Percentiles rank a stretch among this genome's conserved stretches.
Conservation (phyloP, 2,888 invertebrate genomes). For the Lottia gigantea region DNA sequence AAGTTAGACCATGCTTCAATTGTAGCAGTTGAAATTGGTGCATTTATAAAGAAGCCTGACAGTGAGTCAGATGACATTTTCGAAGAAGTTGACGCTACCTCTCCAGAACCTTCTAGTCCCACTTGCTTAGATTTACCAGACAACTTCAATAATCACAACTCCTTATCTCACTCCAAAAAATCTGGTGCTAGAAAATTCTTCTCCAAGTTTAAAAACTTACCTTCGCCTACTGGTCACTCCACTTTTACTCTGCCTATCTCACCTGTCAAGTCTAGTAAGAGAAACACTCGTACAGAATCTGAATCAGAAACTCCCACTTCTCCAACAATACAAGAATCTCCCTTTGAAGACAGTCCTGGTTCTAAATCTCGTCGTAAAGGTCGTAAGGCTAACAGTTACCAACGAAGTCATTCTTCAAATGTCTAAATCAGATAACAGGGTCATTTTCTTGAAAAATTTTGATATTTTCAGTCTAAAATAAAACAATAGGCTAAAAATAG, state of each 20-base stretch:
- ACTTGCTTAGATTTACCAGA: background rate
- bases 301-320: slow-evolving; percentile 36
- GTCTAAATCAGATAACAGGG: no score
- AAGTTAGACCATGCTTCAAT: slow-evolving; percentile 90
- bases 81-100: slow-evolving; percentile 3
- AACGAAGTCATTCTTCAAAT: no score
- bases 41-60: slow-evolving; percentile 54
- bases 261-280: slow-evolving; percentile 16
- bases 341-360: slow-evolving; percentile 27
- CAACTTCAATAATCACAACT: slow-evolving; percentile 1
- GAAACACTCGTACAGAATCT: slow-evolving; percentile 20
- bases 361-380: background rate
- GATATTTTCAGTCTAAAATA: no score
- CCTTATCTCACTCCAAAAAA: slow-evolving; percentile 39
- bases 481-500: no score
- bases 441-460: no score
- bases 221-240: slow-evolving; percentile 34
- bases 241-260: slow-evolving; percentile 21
- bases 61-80: slow-evolving; percentile 25
- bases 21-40: slow-evolving; percentile 80
- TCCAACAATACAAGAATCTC: slow-evolving; percentile 34
- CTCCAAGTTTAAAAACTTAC: slow-evolving; percentile 45
- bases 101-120: slow-evolving; percentile 7
- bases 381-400: no score
- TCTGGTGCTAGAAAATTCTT: slow-evolving; percentile 56